Base-by-base conservation (phyloP, 1,140 invertebrate species). In the Drosophila santomea region DNA sequence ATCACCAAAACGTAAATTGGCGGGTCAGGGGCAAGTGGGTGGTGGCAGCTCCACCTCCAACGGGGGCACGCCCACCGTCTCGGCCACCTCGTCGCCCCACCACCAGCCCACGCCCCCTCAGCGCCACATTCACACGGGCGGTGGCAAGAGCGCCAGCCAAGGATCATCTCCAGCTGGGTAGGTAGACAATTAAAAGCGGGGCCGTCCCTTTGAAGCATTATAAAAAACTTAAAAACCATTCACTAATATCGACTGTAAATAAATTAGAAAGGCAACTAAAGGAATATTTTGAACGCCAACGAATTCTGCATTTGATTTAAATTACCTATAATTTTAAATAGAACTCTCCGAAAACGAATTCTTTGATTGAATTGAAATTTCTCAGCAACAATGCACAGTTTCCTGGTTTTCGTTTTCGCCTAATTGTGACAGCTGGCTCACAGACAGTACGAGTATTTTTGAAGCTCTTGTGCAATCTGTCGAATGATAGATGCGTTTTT, bases 91-190 rank as follows among this genome's bases (percentile, higher is more conserved):
- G 28, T 91, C 90, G 50, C 90, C 90, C 32, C 90, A 90, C 72
- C 85, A 91, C 63, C 82, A 85, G 44, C 81, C 85, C n/a, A 85
- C 85, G 54, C 86, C 80, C 6, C 78, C 85, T 15, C 88, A 90
- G 61, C 67, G 85, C 4, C 85, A 90, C 52, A 90, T 89, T 15
- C 80, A 89, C n/a, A 35, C 74, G 45, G 28, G 17, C 11, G n/a
- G 47, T 15, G n/a, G 61, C 39, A 91, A 91, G 35, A 76, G 90
- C 71, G 77, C 74, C 52, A 91, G 89, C 51, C 89, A 91, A 60
- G 89, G 89, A 82, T 91, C 89, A 69, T 91, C 89, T 38, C 89
- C 89, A 78, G 89, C 89, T 14, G 89, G 89, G 89, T 91, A 91
- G 35, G 89, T 72, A 47, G 35, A 36, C 12, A 20, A 57, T 36